Conservation (phyloP, 2,797 vertebrate genomes). For the Sarcoramphus papa region DNA sequence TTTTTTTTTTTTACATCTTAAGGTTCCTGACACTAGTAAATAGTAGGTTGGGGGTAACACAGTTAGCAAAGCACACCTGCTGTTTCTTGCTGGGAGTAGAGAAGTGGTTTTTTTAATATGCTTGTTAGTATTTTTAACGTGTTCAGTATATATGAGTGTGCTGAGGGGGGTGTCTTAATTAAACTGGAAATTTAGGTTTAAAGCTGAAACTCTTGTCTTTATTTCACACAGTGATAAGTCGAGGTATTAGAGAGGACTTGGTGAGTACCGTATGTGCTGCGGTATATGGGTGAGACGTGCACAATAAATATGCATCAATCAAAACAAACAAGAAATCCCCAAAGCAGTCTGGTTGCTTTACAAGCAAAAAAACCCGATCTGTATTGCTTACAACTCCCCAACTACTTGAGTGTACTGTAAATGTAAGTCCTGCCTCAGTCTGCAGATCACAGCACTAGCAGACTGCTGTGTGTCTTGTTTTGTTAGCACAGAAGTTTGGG, state of each 20-base stretch:
- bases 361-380: background rate
- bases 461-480: background rate
- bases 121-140: background rate
- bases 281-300: background rate
- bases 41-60: background rate
- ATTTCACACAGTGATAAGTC: background rate
- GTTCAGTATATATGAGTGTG: background rate
- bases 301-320: background rate
- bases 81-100: background rate
- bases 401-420: background rate
- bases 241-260: background rate
- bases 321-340: slow-evolving; percentile 9
- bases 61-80: slow-evolving; percentile 24
- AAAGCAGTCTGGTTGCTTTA: background rate
- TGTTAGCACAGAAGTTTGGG: background rate
- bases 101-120: background rate
- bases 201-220: background rate
- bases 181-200: background rate
- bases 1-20: too few relatives aligned
- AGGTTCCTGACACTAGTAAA: background rate
- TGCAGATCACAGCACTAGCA: background rate
- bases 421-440: background rate
- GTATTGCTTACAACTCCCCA: background rate
- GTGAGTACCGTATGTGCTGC: background rate
- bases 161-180: background rate